Evolutionary conservation across 2,888 invertebrate species (phyloP), one percentile per base, ranked within the genome.

Genomic region (Yponomeuta evonymella): DNA sequence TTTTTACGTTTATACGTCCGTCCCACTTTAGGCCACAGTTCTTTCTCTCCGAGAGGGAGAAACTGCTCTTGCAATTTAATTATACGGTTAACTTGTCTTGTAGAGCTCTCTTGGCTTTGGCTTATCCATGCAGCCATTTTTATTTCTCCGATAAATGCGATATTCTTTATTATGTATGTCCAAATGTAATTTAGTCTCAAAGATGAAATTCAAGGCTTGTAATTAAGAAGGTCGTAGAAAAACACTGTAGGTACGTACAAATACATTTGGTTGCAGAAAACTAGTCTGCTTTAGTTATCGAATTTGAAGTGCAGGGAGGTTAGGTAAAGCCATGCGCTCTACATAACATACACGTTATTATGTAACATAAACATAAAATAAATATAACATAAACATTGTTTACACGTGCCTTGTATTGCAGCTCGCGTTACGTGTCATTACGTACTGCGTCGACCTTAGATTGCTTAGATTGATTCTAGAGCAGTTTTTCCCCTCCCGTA

Each of bases 341-440:
- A 69, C 23, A 23, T 6, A 68, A 69, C 23, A 10, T 6, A 68
- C 30, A 11, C 12, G 29, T 69, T 69, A 29, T 69, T 69, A 58
- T 69, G 23, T 69, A 69, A 69, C 36, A 30, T 58, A 69, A 69
- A 30, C 15, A 58, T 58, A 23, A 23, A 23, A 23, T 23, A 1
- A 23, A 58, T 69, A 11, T 69, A 69, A 69, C 36, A 30, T 58
- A 69, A 69, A 30, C 15, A 58, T 58, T 1, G 51, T 58, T 15
- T 9, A 67, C 67, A 67, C 48, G 15, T 48, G 67, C 11, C 36
- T 23, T 48, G n/a, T 58, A 30, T 58, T 15, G 69, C 11, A 29
- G 29, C 33, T 51, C 29, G 33, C 69, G 29, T 58, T 33, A 30
- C 48, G 2, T 36, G 43, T n/a, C 43, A 23, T 58, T 58, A 15